Base-by-base conservation (phyloP, 2,888 invertebrate genomes). In the Limnephilus rhombicus region DNA sequence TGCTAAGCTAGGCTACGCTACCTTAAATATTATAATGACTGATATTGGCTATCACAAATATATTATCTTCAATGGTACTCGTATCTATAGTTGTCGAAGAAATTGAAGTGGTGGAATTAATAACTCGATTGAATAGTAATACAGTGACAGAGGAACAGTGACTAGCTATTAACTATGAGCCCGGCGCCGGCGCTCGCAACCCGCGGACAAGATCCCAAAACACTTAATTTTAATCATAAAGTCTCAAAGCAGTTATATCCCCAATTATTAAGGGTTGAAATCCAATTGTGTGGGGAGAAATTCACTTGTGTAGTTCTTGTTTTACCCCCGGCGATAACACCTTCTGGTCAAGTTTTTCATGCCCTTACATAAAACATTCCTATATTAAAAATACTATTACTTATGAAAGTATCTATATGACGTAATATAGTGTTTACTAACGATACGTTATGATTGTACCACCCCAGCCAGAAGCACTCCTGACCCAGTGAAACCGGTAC, bases 141-240 rank as follows among this genome's bases (percentile, higher is more conserved):
- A 85, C 85, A 68, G 68, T 24, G 24, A 24, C 68, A 68, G 68
- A 68, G 68, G 24, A 68, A n/a, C n/a, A 68, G 68, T 68, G 68
- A 68, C 68, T 68, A 68, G 68, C 24, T 68, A 68, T 68, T 68
- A 68, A 68, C 68, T 68, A 68, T 24, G 24, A 68, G 68, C 41
- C 37, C 80, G 90, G 68, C 37, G 80, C 41, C 80, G 90, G 81
- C 85, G 92, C 92, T 91, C n/a, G 53, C 53, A 53, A 53, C 53
- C 53, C 53, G 92, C 91, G 91, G 86, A 91, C 91, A 88, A 91
- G 93, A 92, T 93, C 92, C 92, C 92, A 92, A 92, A 93, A 93
- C 93, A 93, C 92, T 93, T 93, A 92, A 93, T 93, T 93, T 93
- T 92, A 92, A 93, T 93, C 93, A 92, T 93, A 93, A 93, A 93